These are phyloP conservation scores for Euzophera pinguis DNA, from an alignment of 2,888 invertebrate species.

Conservation along the genomic window DNA sequence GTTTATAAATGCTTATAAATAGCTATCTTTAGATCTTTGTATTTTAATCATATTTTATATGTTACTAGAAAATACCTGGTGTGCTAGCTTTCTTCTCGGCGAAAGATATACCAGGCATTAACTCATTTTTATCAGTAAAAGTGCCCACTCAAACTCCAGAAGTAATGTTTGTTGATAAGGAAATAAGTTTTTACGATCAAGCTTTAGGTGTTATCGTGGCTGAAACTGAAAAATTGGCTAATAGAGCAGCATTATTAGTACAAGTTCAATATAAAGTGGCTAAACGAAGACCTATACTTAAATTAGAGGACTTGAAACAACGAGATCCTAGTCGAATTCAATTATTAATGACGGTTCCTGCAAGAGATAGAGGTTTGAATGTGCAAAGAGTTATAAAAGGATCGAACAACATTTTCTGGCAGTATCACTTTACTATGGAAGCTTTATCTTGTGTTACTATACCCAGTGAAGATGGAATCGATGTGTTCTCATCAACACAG, in stretches of 20 bases:
- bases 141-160: conserved; percentile 42
- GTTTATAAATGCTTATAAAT: not conserved
- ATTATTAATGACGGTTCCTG: conserved; percentile 39
- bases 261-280: conserved; percentile 75
- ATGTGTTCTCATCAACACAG: conserved; percentile 80
- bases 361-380: conserved; percentile 51
- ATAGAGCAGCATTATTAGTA: conserved; percentile 79
- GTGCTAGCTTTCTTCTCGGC: conserved; percentile 82
- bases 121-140: conserved; percentile 67
- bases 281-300: conserved; percentile 46
- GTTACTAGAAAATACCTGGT: conserved; percentile 80
- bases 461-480: conserved; percentile 84
- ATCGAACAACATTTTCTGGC: conserved; percentile 70
- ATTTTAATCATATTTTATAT: not conserved
- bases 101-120: conserved; percentile 84
- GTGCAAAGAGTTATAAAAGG: conserved; percentile 78
- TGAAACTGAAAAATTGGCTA: conserved; percentile 74
- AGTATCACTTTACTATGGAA: conserved; percentile 87
- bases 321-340: conserved; percentile 43
- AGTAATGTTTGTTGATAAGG: conserved; percentile 72
- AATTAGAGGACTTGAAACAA: conserved; percentile 44
- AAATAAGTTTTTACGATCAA: conserved; percentile 82
- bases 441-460: conserved; percentile 78
- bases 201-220: conserved; percentile 85
- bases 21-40: too few species aligned